These are phyloP conservation scores for Poeciliopsis infans DNA, from an alignment of 2,797 vertebrate species.

Conservation along the genomic window DNA sequence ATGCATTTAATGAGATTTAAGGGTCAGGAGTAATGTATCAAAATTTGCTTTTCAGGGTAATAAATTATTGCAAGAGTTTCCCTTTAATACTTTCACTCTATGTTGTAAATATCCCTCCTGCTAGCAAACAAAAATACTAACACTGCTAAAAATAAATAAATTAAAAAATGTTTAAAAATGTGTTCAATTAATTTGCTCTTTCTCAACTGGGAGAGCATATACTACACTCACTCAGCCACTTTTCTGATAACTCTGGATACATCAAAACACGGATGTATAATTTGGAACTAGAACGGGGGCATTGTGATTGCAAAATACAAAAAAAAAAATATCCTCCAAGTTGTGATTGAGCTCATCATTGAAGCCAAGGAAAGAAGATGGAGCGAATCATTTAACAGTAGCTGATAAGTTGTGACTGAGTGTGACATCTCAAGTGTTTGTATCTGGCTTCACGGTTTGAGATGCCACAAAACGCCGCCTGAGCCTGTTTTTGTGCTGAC, in stretches of 20 bases:
- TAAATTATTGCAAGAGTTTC: background rate
- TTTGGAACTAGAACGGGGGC: background rate
- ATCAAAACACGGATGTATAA: background rate
- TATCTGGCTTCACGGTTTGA: background rate
- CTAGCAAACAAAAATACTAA: background rate
- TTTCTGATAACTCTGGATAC: background rate
- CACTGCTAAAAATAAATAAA: too few relatives aligned
- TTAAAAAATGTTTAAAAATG: too few relatives aligned
- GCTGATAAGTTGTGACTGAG: constrained; percentile 1
- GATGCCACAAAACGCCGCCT: background rate
- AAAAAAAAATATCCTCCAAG: background rate
- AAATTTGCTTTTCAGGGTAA: background rate
- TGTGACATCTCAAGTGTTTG: constrained; percentile 10
- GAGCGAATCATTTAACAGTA: background rate
- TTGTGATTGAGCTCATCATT: constrained; percentile 1
- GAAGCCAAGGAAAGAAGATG: background rate
- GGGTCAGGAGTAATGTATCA: background rate
- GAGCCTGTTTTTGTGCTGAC: background rate
- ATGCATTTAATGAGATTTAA: background rate
- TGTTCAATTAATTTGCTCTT: background rate
- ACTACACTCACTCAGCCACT: background rate
- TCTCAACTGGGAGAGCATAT: background rate
- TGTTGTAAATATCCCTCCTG: background rate
- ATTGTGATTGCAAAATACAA: background rate
- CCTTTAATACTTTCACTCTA: background rate